Evolutionary conservation across 2,888 invertebrate species (phyloP).

Genomic region (Hipparchia semele): DNA sequence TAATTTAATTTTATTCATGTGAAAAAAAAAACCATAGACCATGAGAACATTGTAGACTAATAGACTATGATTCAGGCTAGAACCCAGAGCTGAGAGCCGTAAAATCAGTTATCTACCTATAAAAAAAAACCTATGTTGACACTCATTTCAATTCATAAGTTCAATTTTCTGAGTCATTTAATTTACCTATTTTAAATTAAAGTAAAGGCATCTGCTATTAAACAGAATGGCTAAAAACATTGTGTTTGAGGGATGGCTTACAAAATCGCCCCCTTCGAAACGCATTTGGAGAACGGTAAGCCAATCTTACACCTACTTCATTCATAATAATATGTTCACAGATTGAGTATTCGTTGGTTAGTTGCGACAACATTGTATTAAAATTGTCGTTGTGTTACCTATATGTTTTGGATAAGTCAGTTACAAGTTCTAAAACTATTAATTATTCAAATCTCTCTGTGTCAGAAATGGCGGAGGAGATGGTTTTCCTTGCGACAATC

Average conservation of each 20-base stretch:
- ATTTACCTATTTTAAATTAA: constrained; percentile 3
- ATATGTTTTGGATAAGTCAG: not conserved
- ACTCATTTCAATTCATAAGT: constrained; percentile 38
- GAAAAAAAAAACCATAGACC: too few relatives aligned
- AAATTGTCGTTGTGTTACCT: constrained; percentile 38
- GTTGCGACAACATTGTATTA: constrained; percentile 29
- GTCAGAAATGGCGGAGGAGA: constrained; percentile 96
- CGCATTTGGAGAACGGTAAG: constrained; percentile 97
- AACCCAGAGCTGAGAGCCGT: too few relatives aligned
- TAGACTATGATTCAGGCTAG: too few relatives aligned
- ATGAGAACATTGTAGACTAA: too few relatives aligned
- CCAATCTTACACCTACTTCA: constrained; percentile 50
- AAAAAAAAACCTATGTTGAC: not conserved
- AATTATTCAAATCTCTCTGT: constrained; percentile 1
- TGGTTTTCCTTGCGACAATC: constrained; percentile 97
- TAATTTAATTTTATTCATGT: too few relatives aligned
- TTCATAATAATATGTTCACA: constrained; percentile 62
- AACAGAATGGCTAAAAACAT: constrained; percentile 84
- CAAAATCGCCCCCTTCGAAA: constrained; percentile 97
- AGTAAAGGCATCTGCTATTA: constrained; percentile 38
- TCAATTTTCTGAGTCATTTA: constrained; percentile 56
- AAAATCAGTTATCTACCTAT: too few relatives aligned
- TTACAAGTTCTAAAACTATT: not conserved
- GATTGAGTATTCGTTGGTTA: constrained; percentile 41
- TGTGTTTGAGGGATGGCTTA: constrained; percentile 96